Evolutionary conservation across 2,797 vertebrate genomes (phyloP).

Genomic region (Protonibea diacanthus): DNA sequence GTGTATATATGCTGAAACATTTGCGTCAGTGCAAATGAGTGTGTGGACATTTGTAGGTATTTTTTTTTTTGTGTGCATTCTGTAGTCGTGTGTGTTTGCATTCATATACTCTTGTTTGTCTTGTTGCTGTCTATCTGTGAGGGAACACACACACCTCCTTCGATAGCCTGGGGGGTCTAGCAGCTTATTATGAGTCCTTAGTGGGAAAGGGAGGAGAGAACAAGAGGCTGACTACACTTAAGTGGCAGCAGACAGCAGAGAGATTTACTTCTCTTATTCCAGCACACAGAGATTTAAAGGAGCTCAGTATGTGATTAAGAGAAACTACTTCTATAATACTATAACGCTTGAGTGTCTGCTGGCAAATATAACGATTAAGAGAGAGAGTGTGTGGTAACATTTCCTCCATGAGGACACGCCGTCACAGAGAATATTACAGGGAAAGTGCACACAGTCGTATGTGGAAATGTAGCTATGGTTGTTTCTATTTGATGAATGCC

Average conservation of each 20-base stretch:
- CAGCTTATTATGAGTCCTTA: conserved; percentile 74
- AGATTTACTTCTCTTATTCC: conserved; percentile 75
- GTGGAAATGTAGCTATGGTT: conserved; percentile 16
- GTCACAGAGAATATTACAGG: conserved; percentile 26
- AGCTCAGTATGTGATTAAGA: conserved; percentile 80
- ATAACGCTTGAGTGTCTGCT: conserved; percentile 69
- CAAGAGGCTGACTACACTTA: conserved; percentile 71
- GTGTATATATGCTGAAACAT: not conserved
- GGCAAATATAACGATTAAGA: conserved; percentile 56
- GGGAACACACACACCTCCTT: conserved; percentile 41
- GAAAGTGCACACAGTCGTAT: conserved; percentile 33
- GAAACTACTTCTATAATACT: conserved; percentile 70
- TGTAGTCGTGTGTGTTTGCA: conserved; percentile 1
- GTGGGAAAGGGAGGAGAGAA: conserved; percentile 74
- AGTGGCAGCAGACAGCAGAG: conserved; percentile 72
- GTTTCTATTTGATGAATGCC: conserved; percentile 64
- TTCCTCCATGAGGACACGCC: conserved; percentile 17
- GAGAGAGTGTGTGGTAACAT: conserved; percentile 31
- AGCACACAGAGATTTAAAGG: conserved; percentile 72
- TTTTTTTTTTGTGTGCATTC: not conserved
- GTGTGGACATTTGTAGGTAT: conserved; percentile 5
- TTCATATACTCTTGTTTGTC: conserved; percentile 18
- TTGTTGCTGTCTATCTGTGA: conserved; percentile 33
- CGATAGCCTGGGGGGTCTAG: conserved; percentile 65
- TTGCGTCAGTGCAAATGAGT: conserved; percentile 21